Evolutionary conservation across 2,113 vertebrate genomes (phyloP), one percentile per base, ranked within the genome.

Genomic region (Eclectus roratus): DNA sequence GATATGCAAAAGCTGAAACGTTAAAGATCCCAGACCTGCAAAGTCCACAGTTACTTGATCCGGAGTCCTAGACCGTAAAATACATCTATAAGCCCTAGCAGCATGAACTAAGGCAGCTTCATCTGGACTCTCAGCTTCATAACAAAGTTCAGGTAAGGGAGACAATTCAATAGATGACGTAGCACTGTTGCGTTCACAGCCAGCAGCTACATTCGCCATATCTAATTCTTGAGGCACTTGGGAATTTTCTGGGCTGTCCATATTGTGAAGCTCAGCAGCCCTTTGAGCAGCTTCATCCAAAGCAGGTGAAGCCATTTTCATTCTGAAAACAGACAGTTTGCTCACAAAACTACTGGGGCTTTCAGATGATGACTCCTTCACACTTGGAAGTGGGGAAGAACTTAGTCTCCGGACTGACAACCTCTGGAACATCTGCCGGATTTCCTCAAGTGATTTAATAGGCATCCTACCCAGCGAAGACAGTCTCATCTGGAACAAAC

Each of bases 381-480:
- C 43, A 39, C 65, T 49, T 41, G 94, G 76, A 33, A 98, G 91
- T 5, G 98, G 94, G 5, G 97, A 85, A 8, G 98, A 96, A 66
- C 98, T 98, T 39, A 98, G 96, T 41, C 97, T 98, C 39, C 98
- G 96, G 52, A 98, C 97, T 47, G 98, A 98, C 64, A 99, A 93
- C 74, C 97, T 98, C 96, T 99, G 99, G 88, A 99, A 98, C 91
- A 99, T 97, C 39, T 98, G 97, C 94, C 98, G 99, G 91, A 99
- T 98, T 58, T 99, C 99, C 88, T 99, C 98, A 73, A 99, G 94
- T 3, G 99, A 98, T 88, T 98, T 98, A 28, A 98, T 84, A 72
- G 99, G 98, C 13, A 96, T 97, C 71, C 72, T 97, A 61, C 88
- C 72, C 82, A 98, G 52, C 0, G 98, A 97, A 78, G 98, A 97